Base-by-base conservation (phyloP, 2,797 vertebrate genomes). In the Onychomys torridus region DNA sequence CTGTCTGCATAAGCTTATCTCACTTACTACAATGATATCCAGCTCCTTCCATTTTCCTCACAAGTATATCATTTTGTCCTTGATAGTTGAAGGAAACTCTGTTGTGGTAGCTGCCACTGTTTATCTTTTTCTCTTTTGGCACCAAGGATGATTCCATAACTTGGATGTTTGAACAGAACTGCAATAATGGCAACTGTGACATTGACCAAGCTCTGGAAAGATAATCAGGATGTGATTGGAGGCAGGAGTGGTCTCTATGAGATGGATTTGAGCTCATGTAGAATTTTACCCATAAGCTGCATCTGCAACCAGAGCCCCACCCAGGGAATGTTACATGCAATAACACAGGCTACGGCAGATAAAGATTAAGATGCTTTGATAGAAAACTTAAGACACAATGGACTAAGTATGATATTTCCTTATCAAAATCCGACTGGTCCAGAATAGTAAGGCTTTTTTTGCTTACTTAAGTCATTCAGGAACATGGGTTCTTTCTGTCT, bases 391-490 rank as follows among this genome's bases (percentile, higher is more conserved):
- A 29, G 79, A 40, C 5, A 34, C 6, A 65, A 29, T 55, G 52
- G 57, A 46, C 5, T 92, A 76, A 49, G n/a, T 86, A 91, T 4
- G 67, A 91, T n/a, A 69, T 96, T 95, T 90, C 40, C 76, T 94
- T 61, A 89, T 23, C 65, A 65, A 84, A 65, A 23, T 87, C 29
- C 84, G 37, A 27, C 21, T 93, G 67, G 14, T 69, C 23, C 73
- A 57, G 27, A 12, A 84, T 71, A 16, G 29, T 59, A 4, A 21
- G 5, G 10, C 5, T 92, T 94, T n/a, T n/a, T 40, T 59, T 37
- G 2, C 27, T 84, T 63, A 46, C 10, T 65, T 85, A 85, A 0
- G 46, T 77, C 34, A 34, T 77, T 88, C 52, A 78, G 75, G 13
- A 46, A 91, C 67, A 78, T 11, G 55, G 17, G 2, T 63, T 79